These are phyloP conservation scores for Panthera leo DNA, from an alignment of 2,113 vertebrate species.

Conservation along the genomic window DNA sequence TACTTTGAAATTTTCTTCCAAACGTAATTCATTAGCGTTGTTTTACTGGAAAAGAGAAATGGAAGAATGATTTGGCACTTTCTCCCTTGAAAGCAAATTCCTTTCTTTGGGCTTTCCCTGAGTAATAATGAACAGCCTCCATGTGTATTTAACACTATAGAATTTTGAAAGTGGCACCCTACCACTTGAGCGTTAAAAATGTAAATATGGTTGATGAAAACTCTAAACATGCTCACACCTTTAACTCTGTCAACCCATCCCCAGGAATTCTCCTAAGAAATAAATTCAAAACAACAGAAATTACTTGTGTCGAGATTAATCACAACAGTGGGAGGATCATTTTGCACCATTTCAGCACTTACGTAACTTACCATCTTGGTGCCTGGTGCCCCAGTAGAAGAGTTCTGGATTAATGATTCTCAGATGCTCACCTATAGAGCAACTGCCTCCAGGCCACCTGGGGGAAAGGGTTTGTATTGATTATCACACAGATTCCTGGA, in stretches of 20 bases:
- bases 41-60: not conserved
- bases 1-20: constrained; percentile 31
- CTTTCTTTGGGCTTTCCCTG: not conserved
- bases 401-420: not conserved
- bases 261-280: not conserved
- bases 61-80: not conserved
- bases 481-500: not conserved
- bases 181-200: not conserved
- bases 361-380: not conserved
- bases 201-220: not conserved
- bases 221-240: not conserved
- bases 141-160: rapidly evolving
- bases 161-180: not conserved
- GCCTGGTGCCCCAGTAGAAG: not conserved
- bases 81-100: not conserved
- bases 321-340: not conserved
- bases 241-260: not conserved
- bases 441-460: not conserved
- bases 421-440: not conserved
- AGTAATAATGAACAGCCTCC: not conserved
- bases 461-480: not conserved
- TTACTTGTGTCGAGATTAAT: not conserved
- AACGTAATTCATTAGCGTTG: not conserved
- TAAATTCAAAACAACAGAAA: constrained; percentile 29
- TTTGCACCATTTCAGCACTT: not conserved